Evolutionary conservation across 2,113 vertebrate species (phyloP), one percentile per base, ranked within the genome.

Genomic region (Platysternon megacephalum): DNA sequence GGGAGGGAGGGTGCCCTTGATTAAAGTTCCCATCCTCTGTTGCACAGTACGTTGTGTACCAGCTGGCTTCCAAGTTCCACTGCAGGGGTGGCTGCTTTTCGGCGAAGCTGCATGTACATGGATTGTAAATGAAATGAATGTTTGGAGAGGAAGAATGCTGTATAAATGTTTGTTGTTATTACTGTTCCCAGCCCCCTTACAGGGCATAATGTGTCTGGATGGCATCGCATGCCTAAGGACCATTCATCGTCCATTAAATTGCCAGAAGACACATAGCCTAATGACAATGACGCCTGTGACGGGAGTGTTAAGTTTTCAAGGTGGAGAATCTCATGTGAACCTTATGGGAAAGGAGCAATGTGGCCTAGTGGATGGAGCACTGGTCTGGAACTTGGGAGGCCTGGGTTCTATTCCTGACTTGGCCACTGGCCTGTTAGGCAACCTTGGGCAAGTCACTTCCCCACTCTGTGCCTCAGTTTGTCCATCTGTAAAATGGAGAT

Each of bases 201-300:
- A 21, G 32, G 17, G 61, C 32, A 9, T n/a, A 19, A 68, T 32
- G 29, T 68, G 35, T 93, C 92, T 94, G 93, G 95, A 95, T 91
- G 90, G 42, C 92, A 92, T 85, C 88, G 97, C 94, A 74, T 97
- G 93, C 90, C 92, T 46, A 78, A 65, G 85, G 97, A 96, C 82
- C 35, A 90, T 92, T 94, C 29, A 13, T 93, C 85, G 93, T 96
- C 96, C 85, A 88, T 82, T 74, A 95, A 76, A n/a, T 68, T 68
- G 35, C 82, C 46, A 74, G 86, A 90, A 78, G 92, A 35, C 35
- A 93, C 93, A 92, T 76, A 76, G 39, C 9, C 53, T 72, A 79
- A 51, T 89, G 79, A 56, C 61, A 81, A 52, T 4, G n/a, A 92
- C 89, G 51, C 17, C 39, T 53, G 35, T 80, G 26, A 51, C 49